Conservation (phyloP, 37 sponge, comb jelly and placozoan genomes). For the Chondrosia reniformis region DNA sequence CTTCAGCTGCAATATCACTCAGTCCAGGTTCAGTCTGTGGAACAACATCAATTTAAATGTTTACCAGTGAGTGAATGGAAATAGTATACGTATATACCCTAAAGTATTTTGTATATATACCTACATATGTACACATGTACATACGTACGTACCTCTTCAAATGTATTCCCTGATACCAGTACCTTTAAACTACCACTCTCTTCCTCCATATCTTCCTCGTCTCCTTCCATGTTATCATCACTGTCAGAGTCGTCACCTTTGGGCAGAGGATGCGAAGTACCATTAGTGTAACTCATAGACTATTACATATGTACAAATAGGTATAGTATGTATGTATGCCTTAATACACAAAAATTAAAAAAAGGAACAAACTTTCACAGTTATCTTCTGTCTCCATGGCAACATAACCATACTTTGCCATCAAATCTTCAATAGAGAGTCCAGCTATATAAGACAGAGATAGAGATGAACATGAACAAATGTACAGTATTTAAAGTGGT, state of each 20-base stretch:
- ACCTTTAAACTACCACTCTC: constrained; percentile 27
- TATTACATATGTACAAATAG: not conserved
- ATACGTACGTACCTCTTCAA: constrained; percentile 44
- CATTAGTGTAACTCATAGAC: not conserved
- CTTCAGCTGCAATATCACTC: constrained; percentile 74
- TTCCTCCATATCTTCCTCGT: constrained; percentile 16
- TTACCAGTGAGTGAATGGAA: not conserved
- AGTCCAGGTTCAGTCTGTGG: constrained; percentile 75
- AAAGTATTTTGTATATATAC: not conserved
- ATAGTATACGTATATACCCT: not conserved
- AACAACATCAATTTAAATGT: not conserved
- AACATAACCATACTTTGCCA: constrained; percentile 50
- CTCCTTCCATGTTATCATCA: constrained; percentile 21
- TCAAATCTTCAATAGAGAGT: constrained; percentile 72
- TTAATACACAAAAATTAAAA: not conserved
- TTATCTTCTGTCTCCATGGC: not conserved
- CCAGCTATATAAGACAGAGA: constrained; percentile 35
- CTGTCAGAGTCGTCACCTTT: not conserved
- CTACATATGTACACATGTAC: not conserved
- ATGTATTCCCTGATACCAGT: constrained; percentile 52
- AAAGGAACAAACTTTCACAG: not conserved
- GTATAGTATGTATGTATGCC: not conserved
- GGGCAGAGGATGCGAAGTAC: not conserved
- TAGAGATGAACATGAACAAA: not conserved
- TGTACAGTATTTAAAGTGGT: too few species aligned